Conservation (phyloP, 2,888 invertebrate genomes). For the Steromphala cineraria region DNA sequence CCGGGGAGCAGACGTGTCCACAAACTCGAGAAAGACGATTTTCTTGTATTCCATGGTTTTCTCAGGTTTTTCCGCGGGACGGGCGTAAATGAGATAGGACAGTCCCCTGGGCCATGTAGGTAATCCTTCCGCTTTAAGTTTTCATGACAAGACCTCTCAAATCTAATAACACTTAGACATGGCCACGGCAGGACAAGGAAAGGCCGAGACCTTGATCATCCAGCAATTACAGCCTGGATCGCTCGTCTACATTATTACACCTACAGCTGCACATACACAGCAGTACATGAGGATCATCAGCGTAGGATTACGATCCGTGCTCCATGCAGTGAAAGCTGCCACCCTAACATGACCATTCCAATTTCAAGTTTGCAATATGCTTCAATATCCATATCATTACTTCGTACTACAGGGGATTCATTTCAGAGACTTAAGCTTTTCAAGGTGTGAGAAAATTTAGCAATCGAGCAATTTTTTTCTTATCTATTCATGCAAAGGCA, state of each 20-base stretch:
- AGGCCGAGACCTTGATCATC: not conserved
- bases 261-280: not conserved
- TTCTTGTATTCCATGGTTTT: not conserved
- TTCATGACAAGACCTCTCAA: not conserved
- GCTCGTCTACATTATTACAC: not conserved
- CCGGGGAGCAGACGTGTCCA: not conserved
- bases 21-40: constrained; percentile 6
- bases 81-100: not conserved
- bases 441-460: no score
- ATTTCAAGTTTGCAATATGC: no score
- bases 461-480: no score
- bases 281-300: not conserved
- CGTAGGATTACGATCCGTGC: no score
- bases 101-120: not conserved
- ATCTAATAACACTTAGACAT: not conserved
- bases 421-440: no score
- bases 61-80: not conserved
- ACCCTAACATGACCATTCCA: no score
- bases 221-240: not conserved
- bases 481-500: no score
- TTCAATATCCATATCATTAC: no score
- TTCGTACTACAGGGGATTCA: no score
- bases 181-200: not conserved
- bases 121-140: not conserved
- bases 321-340: no score